Percentiles rank a stretch among this genome's conserved stretches.
Conservation (phyloP, 2,113 vertebrate genomes). For the Egretta garzetta region DNA sequence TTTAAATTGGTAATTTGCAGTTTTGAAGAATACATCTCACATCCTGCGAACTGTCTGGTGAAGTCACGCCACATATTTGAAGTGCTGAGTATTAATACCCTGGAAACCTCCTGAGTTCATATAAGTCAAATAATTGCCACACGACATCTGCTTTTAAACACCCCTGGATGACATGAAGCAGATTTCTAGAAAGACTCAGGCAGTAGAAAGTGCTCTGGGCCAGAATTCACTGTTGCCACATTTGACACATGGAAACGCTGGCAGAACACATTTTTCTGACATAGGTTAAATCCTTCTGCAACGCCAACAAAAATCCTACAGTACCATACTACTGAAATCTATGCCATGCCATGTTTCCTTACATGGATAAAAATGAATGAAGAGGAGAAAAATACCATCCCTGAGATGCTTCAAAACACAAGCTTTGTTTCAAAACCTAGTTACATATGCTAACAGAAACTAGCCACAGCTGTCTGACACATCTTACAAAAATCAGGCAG, state of each 20-base stretch:
- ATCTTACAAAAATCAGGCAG: background rate
- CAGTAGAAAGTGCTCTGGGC: background rate
- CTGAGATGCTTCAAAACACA: background rate
- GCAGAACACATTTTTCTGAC: background rate
- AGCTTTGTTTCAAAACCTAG: background rate
- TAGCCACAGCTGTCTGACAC: background rate
- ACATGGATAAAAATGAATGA: background rate
- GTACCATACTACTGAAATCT: background rate
- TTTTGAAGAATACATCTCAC: background rate
- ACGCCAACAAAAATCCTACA: background rate
- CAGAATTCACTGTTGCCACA: background rate
- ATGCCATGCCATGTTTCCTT: background rate
- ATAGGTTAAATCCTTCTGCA: background rate
- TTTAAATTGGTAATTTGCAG: background rate
- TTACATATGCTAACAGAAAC: background rate
- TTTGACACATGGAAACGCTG: background rate
- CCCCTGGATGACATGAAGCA: accelerated
- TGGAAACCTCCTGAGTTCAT: background rate
- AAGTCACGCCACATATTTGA: background rate
- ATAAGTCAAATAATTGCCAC: background rate
- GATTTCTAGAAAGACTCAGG: background rate
- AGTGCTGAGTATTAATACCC: background rate
- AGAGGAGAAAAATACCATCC: background rate
- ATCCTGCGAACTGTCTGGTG: background rate
- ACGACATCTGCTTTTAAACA: background rate